Percentiles rank a stretch among this genome's conserved stretches.
Evolutionary conservation across 2,888 invertebrate genomes (phyloP).

Genomic region (Aleiodes testaceus): DNA sequence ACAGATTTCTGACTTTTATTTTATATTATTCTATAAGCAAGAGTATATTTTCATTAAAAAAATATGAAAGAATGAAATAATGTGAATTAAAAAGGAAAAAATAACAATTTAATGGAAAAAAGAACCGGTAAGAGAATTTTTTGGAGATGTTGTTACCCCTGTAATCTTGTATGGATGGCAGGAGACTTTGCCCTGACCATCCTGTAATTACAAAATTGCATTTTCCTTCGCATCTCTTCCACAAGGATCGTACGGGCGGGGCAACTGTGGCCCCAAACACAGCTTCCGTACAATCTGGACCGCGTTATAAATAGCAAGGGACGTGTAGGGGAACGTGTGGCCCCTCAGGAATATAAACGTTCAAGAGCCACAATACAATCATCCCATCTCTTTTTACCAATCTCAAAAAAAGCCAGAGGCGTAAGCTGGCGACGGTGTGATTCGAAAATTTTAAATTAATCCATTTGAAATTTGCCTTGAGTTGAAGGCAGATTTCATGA

Average conservation of each 20-base stretch:
- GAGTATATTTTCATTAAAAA: background rate
- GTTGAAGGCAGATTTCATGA: too few species aligned
- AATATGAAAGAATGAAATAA: background rate
- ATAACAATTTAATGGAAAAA: background rate
- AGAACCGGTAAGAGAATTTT: conserved; percentile 47
- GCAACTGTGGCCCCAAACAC: conserved; percentile 13
- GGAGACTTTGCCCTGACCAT: conserved; percentile 26
- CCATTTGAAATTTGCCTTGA: too few species aligned
- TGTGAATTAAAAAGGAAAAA: conserved; percentile 17
- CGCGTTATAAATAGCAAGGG: conserved; percentile 52
- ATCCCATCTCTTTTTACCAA: conserved; percentile 1
- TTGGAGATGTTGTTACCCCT: conserved; percentile 45
- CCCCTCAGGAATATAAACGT: conserved; percentile 35
- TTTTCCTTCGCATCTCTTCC: conserved; percentile 48
- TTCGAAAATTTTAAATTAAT: too few species aligned
- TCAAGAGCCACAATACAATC: conserved; percentile 13
- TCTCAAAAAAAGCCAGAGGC: conserved; percentile 6
- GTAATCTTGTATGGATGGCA: conserved; percentile 49
- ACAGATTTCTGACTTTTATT: conserved; percentile 28
- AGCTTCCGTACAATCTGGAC: conserved; percentile 52
- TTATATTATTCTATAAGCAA: conserved; percentile 42
- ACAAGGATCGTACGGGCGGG: conserved; percentile 50
- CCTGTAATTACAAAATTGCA: conserved; percentile 57
- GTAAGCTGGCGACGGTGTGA: too few species aligned
- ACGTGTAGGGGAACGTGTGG: conserved; percentile 40